A percentile compares a stretch with the other conserved stretches of the same genome.
phyloP scores from a whole-genome alignment of 2,888 invertebrate genomes.

The Netelia fuscicornis region DNA sequence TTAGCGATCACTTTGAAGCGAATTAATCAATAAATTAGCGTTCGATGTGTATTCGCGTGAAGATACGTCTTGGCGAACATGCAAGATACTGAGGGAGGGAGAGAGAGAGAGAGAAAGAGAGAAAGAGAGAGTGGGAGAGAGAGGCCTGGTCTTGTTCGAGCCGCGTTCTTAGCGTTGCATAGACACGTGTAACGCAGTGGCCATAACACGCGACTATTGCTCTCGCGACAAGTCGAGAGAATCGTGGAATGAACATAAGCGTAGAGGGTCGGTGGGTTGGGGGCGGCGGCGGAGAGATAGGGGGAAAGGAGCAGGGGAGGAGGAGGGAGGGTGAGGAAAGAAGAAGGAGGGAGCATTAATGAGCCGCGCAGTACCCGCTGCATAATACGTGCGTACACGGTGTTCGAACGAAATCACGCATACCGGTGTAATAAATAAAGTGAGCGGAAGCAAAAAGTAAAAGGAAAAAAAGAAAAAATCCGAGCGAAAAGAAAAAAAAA shows the following conservation, averaged over 20 bases:
- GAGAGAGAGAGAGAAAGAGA: not conserved
- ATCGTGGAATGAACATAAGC: not conserved
- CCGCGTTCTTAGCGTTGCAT: constrained; percentile 23
- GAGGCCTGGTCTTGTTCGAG: constrained; percentile 26
- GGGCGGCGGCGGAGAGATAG: not conserved
- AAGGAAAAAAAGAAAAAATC: not conserved
- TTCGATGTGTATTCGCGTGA: constrained; percentile 59
- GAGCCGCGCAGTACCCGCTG: not conserved
- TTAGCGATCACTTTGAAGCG: constrained; percentile 51
- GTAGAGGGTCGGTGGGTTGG: not conserved
- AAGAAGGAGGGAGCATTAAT: not conserved
- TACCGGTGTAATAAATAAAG: constrained; percentile 11
- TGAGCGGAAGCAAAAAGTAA: not conserved
- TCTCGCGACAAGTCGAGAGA: constrained; percentile 26
- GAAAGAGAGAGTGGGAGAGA: not conserved
- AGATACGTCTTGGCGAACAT: constrained; percentile 54
- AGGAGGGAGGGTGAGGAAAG: not conserved
- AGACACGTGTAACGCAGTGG: constrained; percentile 36
- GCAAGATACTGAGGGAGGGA: not conserved
- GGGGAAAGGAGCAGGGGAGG: not conserved
- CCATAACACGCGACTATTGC: constrained; percentile 41
- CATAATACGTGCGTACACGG: not conserved
- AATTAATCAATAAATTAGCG: constrained; percentile 68
- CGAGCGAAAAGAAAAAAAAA: not conserved
- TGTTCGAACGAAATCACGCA: constrained; percentile 14